phyloP scores from a whole-genome alignment of 2,797 vertebrate genomes.

The Ctenosaura bakeri region DNA sequence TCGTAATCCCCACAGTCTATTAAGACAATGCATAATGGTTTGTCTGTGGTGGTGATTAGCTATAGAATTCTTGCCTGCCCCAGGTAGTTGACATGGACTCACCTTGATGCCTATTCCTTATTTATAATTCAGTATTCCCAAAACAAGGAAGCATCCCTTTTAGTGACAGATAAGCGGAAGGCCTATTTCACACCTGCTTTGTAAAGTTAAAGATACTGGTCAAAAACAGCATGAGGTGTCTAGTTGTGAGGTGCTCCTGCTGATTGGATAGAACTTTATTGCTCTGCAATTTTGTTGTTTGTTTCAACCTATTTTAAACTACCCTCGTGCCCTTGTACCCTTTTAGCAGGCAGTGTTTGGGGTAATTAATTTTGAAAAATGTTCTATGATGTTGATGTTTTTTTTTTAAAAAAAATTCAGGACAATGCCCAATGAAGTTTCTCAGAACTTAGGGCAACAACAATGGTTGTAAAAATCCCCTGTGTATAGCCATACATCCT shows the following conservation, averaged over 20 bases:
- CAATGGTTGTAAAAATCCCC: not conserved
- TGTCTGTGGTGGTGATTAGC: too few relatives aligned
- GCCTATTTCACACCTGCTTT: not conserved
- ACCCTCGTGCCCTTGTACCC: not conserved
- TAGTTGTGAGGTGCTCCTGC: not conserved
- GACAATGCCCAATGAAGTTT: not conserved
- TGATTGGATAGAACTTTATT: not conserved
- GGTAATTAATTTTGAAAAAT: not conserved
- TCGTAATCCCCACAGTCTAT: too few relatives aligned
- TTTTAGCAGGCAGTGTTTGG: not conserved
- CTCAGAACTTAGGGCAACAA: not conserved
- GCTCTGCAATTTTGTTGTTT: not conserved
- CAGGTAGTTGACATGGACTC: too few relatives aligned
- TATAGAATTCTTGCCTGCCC: too few relatives aligned
- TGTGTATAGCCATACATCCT: not conserved
- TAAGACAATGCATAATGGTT: too few relatives aligned
- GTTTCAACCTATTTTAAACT: not conserved
- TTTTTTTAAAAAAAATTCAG: not conserved
- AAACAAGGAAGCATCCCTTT: not conserved
- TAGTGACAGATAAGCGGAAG: too few relatives aligned
- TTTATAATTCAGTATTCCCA: not conserved
- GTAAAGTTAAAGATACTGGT: not conserved
- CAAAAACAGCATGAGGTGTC: not conserved
- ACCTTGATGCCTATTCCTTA: too few relatives aligned
- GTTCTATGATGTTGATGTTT: too few relatives aligned